These are phyloP conservation scores for Epinotia ramella DNA, from an alignment of 2,888 invertebrate genomes.

Conservation along the genomic window DNA sequence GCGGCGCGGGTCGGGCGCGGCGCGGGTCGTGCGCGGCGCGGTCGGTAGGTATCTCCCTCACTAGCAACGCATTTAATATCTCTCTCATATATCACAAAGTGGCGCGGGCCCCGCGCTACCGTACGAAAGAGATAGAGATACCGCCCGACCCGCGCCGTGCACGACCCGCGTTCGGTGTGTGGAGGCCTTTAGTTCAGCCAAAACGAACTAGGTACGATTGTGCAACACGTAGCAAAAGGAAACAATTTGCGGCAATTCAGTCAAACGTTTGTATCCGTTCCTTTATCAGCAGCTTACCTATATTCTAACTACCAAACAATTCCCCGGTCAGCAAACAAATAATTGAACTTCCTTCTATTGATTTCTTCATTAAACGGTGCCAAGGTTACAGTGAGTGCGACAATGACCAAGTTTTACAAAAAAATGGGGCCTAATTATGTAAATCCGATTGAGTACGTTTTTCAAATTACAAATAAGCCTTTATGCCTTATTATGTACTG, in stretches of 20 bases:
- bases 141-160: too few species aligned
- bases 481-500: too few species aligned
- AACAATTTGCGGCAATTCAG: constrained; percentile 30
- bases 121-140: too few species aligned
- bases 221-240: constrained; percentile 16
- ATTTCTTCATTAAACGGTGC: constrained; percentile 53
- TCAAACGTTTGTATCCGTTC: constrained; percentile 27
- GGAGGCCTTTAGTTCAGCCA: too few species aligned
- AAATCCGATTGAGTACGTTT: background rate
- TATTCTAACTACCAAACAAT: constrained; percentile 19
- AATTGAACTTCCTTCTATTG: constrained; percentile 52
- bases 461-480: too few species aligned
- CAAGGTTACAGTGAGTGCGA: constrained; percentile 59
- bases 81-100: too few species aligned
- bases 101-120: too few species aligned
- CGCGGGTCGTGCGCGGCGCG: too few species aligned
- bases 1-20: too few species aligned
- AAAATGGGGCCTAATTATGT: constrained; percentile 2
- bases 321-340: constrained; percentile 20
- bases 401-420: constrained; percentile 55
- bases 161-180: too few species aligned
- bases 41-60: too few species aligned
- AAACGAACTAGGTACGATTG: constrained; percentile 1
- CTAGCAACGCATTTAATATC: too few species aligned
- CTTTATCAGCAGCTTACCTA: constrained; percentile 16